These are phyloP conservation scores for Pristionchus mayeri DNA, from an alignment of 2,888 invertebrate genomes.

Conservation along the genomic window DNA sequence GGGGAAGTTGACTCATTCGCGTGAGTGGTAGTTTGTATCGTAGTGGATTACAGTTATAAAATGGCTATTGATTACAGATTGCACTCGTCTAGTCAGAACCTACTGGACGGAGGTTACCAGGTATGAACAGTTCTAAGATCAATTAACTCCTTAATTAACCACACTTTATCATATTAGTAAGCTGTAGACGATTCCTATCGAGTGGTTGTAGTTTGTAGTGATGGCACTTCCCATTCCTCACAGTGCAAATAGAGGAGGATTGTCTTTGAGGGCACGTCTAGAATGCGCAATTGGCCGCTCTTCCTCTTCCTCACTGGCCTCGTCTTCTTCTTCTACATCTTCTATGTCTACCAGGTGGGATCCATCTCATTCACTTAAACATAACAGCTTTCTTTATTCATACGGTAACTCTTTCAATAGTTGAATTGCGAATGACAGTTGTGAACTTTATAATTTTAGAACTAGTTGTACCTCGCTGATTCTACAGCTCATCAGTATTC, in stretches of 20 bases:
- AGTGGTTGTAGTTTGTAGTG: too few species aligned
- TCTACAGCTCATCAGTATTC: too few species aligned
- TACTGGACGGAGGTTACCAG: not conserved
- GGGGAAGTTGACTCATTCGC: not conserved
- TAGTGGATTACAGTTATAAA: not conserved
- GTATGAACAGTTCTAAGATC: slow-evolving; percentile 1
- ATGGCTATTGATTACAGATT: slow-evolving; percentile 4
- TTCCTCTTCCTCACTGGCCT: slow-evolving; percentile 64
- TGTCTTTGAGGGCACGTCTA: slow-evolving; percentile 53
- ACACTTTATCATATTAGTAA: too few species aligned
- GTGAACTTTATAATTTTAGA: too few species aligned
- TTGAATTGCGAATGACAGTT: too few species aligned
- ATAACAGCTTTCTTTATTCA: too few species aligned
- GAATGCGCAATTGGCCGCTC: slow-evolving; percentile 66
- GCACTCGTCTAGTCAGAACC: slow-evolving; percentile 31
- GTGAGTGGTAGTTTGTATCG: not conserved
- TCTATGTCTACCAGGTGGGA: slow-evolving; percentile 48
- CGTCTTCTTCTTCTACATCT: slow-evolving; percentile 52
- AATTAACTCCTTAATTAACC: too few species aligned
- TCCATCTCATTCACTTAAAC: too few species aligned
- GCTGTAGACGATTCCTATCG: too few species aligned
- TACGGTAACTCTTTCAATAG: too few species aligned
- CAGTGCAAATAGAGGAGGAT: not conserved
- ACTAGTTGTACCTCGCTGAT: too few species aligned
- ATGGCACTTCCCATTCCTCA: too few species aligned